Evolutionary conservation across 1,140 invertebrate species (phyloP).

Genomic region (Watersipora subatra): DNA sequence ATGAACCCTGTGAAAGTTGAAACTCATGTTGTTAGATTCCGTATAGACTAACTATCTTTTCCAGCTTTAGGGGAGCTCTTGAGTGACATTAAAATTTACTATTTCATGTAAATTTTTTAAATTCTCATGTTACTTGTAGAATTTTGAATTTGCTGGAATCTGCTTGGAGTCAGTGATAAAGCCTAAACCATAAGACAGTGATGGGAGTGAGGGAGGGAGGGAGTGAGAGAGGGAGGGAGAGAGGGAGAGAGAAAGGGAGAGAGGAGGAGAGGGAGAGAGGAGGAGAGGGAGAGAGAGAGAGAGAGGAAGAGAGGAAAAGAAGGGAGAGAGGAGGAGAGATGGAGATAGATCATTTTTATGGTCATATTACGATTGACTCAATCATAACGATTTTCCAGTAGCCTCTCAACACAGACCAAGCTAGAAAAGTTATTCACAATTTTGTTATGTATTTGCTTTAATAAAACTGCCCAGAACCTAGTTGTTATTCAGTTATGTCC

Average conservation of each 20-base stretch:
- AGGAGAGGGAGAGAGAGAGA: not conserved
- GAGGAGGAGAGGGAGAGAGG: not conserved
- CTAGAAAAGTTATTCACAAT: too few species aligned
- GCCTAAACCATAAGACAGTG: too few species aligned
- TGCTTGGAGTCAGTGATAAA: too few species aligned
- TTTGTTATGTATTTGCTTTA: too few species aligned
- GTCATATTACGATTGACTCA: too few species aligned
- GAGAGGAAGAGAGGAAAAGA: not conserved
- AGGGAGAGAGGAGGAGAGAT: not conserved
- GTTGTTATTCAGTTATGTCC: too few species aligned
- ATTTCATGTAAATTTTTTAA: not conserved
- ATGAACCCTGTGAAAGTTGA: not conserved
- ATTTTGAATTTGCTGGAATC: not conserved
- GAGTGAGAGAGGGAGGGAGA: too few species aligned
- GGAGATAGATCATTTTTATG: too few species aligned
- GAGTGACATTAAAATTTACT: not conserved
- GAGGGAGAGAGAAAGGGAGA: not conserved
- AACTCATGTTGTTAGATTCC: not conserved
- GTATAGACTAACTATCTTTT: not conserved
- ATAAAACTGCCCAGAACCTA: too few species aligned
- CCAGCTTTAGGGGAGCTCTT: not conserved
- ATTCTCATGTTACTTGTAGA: not conserved
- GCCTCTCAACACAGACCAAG: too few species aligned
- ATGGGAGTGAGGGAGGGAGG: too few species aligned
- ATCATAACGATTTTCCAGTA: too few species aligned